Conservation (phyloP, 2,888 invertebrate genomes). For the Cheilosia impressa region DNA sequence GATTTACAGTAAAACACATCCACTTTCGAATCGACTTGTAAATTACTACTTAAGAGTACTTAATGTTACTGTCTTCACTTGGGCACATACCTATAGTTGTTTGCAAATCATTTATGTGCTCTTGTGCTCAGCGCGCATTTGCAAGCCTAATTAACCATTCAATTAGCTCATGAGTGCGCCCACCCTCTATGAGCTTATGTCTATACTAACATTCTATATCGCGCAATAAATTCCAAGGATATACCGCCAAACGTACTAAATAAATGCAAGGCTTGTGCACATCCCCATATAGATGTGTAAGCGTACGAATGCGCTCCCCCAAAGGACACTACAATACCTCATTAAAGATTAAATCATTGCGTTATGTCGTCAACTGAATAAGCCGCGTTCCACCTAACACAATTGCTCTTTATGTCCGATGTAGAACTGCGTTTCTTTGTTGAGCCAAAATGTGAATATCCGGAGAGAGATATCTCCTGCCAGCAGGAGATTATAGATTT, state of each 20-base stretch:
- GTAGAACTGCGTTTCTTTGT: not conserved
- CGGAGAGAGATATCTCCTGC: slow-evolving; percentile 4
- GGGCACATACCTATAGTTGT: slow-evolving; percentile 19
- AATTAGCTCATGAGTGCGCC: slow-evolving; percentile 51
- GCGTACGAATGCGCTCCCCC: slow-evolving; percentile 4
- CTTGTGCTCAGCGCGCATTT: slow-evolving; percentile 18
- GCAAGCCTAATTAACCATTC: slow-evolving; percentile 64
- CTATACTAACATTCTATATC: slow-evolving; percentile 10
- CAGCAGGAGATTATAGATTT: slow-evolving; percentile 9
- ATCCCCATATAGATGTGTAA: not conserved
- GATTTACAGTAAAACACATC: not conserved
- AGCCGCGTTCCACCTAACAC: slow-evolving; percentile 2
- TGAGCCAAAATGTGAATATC: slow-evolving; percentile 4
- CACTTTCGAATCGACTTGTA: slow-evolving; percentile 1
- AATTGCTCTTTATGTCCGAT: not conserved
- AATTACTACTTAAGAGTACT: slow-evolving; percentile 11
- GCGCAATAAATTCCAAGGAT: slow-evolving; percentile 19
- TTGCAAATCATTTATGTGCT: slow-evolving; percentile 57
- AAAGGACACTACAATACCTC: slow-evolving; percentile 52
- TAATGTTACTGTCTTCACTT: not conserved
- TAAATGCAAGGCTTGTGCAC: not conserved
- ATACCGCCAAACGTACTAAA: slow-evolving; percentile 16
- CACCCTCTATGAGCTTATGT: slow-evolving; percentile 14
- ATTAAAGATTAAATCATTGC: slow-evolving; percentile 64
- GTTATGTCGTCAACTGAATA: slow-evolving; percentile 38